Conservation (phyloP, 92 coral and sea anemone species). For the Epizoanthus scotinus region DNA sequence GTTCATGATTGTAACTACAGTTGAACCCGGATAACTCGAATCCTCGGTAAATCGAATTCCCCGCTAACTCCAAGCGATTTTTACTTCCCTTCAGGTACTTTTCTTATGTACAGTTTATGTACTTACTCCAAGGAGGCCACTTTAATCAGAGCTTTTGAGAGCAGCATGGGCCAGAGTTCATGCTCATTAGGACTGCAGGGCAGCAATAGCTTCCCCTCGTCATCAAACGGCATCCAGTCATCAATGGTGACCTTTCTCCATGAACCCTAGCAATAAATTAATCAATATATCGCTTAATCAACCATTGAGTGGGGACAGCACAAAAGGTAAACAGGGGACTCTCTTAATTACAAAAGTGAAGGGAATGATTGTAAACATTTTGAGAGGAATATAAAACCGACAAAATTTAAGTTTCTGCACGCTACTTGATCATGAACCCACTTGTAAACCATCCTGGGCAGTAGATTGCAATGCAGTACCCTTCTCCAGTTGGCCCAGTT, state of each 20-base stretch:
- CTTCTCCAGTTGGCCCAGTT: too few relatives aligned
- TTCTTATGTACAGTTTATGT: background rate
- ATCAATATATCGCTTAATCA: background rate
- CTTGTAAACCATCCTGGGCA: constrained; percentile 64
- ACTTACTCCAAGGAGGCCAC: constrained; percentile 98
- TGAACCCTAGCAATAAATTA: constrained; percentile 59
- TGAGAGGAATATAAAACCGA: background rate
- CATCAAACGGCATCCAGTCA: constrained; percentile 99
- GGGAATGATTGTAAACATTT: background rate
- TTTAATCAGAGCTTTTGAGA: constrained; percentile 94
- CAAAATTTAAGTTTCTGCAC: too few relatives aligned
- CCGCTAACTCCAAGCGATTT: too few relatives aligned
- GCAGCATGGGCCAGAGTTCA: constrained; percentile 96
- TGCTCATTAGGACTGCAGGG: constrained; percentile 83
- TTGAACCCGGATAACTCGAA: too few relatives aligned
- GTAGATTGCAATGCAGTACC: constrained; percentile 73
- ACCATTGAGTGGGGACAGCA: background rate
- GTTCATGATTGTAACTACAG: too few relatives aligned
- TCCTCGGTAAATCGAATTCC: too few relatives aligned
- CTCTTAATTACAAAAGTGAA: background rate
- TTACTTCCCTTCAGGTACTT: too few relatives aligned
- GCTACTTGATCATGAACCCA: background rate
- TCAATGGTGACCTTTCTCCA: constrained; percentile 96
- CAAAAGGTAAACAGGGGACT: background rate
- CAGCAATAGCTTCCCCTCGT: constrained; percentile 79